Base-by-base conservation (phyloP, 2,113 vertebrate genomes). In the Hippocampus zosterae region DNA sequence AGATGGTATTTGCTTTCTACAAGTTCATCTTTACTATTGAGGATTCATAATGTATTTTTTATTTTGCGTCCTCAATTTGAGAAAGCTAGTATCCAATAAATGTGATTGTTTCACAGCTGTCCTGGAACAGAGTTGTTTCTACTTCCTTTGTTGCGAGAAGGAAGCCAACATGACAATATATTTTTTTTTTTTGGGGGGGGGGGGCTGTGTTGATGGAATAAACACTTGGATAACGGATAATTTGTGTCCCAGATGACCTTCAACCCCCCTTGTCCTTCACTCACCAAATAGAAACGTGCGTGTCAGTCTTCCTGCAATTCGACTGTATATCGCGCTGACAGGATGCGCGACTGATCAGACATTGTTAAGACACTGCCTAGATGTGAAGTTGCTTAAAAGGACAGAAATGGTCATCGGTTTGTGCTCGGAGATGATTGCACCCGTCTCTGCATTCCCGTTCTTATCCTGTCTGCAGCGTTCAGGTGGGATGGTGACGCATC, bases 401-500 rank as follows among this genome's bases (percentile, higher is more conserved):
- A 46, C 63, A 18, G n/a, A 65, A 12, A 56, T 29, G 56, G 27
- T 69, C 78, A 67, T 60, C 76, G 74, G 62, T 69, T 79, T 76
- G 79, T 69, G 73, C 70, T 72, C 2, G 27, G 60, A 73, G 78
- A 83, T 80, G 77, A 73, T 78, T 82, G 76, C 74, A 70, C 71
- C 78, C 67, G 57, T 42, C 23, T 48, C 40, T 66, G 41, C 37
- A 44, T 67, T 23, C 44, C 52, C 73, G 62, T 55, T 41, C 48
- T 69, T 67, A 46, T 41, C 69, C 62, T 65, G 42, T 63, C 75
- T 59, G 81, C 81, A 68, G 80, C 71, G 70, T 75, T 77, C 88
- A 85, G 81, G 85, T 88, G 75, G 77, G 73, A 80, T 23, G 65
- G 70, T 82, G 77, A 84, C 67, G 77, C 81, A 81, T 81, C 55